phyloP scores from a whole-genome alignment of 2,888 invertebrate genomes.

The Ramazzottius varieornatus region DNA sequence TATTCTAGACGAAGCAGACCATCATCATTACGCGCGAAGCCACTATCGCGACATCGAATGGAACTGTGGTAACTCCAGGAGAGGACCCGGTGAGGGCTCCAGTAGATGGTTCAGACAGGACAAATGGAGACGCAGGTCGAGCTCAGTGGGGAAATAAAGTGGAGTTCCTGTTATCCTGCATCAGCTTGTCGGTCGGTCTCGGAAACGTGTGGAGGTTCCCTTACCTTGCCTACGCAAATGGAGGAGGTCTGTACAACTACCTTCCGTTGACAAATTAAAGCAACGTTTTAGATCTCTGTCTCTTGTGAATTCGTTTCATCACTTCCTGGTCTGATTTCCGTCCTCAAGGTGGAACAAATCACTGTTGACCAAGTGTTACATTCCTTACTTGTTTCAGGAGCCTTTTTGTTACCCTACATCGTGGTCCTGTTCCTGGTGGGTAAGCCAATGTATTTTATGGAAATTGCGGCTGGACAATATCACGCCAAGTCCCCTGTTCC shows the following conservation, averaged over 20 bases:
- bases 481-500: not conserved
- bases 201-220: not conserved
- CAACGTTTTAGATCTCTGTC: not conserved
- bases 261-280: not conserved
- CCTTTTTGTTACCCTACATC: not conserved
- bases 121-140: not conserved
- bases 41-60: no score
- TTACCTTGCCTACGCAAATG: not conserved
- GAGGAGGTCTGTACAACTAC: not conserved
- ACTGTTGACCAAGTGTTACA: no score
- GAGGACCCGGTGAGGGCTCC: no score
- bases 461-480: not conserved
- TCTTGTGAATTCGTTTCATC: not conserved
- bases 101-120: no score
- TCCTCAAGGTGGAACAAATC: no score
- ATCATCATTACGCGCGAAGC: no score
- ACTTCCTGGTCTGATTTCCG: no score
- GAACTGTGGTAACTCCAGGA: no score
- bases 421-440: not conserved
- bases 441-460: constrained; percentile 3
- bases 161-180: constrained; percentile 1
- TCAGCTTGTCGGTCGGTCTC: not conserved
- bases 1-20: no score
- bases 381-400: no score
- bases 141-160: not conserved